Evolutionary conservation across 1,140 invertebrate genomes (phyloP).

Genomic region (Nilaparvata lugens): DNA sequence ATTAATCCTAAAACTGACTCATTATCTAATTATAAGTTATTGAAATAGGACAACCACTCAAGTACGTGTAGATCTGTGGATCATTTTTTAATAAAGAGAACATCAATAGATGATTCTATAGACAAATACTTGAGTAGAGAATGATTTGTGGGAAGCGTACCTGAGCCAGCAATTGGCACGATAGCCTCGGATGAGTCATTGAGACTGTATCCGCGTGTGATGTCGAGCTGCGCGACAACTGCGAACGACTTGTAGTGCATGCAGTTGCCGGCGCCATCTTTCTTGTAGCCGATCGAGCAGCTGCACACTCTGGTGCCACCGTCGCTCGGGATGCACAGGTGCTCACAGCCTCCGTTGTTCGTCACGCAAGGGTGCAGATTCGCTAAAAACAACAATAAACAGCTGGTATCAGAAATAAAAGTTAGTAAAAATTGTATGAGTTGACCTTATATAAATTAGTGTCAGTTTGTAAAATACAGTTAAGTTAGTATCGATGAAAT

Average conservation of each 20-base stretch:
- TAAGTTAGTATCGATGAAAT: too few relatives aligned
- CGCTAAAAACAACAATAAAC: slow-evolving; percentile 28
- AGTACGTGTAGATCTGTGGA: too few relatives aligned
- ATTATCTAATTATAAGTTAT: too few relatives aligned
- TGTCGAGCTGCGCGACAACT: slow-evolving; percentile 80
- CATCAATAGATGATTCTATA: too few relatives aligned
- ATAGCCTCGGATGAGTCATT: slow-evolving; percentile 83
- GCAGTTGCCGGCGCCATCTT: slow-evolving; percentile 59
- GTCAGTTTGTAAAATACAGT: too few relatives aligned
- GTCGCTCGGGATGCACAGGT: slow-evolving; percentile 79
- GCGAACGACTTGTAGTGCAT: slow-evolving; percentile 80
- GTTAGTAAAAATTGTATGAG: slow-evolving; percentile 1
- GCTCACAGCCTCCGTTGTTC: slow-evolving; percentile 86
- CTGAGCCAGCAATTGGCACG: slow-evolving; percentile 80
- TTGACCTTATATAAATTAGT: neutral
- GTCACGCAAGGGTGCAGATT: slow-evolving; percentile 75
- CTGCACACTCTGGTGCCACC: slow-evolving; percentile 62
- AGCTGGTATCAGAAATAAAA: neutral
- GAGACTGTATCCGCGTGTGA: slow-evolving; percentile 78
- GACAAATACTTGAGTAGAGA: too few relatives aligned
- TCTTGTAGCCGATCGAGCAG: slow-evolving; percentile 79
- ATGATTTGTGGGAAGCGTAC: too few relatives aligned
- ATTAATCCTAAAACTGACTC: too few relatives aligned
- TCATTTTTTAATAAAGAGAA: too few relatives aligned
- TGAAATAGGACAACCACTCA: too few relatives aligned